Percentiles rank a stretch among this genome's conserved stretches.
These are phyloP conservation scores for Poeciliopsis turrubarensis DNA, from an alignment of 2,113 vertebrate genomes.

Conservation along the genomic window DNA sequence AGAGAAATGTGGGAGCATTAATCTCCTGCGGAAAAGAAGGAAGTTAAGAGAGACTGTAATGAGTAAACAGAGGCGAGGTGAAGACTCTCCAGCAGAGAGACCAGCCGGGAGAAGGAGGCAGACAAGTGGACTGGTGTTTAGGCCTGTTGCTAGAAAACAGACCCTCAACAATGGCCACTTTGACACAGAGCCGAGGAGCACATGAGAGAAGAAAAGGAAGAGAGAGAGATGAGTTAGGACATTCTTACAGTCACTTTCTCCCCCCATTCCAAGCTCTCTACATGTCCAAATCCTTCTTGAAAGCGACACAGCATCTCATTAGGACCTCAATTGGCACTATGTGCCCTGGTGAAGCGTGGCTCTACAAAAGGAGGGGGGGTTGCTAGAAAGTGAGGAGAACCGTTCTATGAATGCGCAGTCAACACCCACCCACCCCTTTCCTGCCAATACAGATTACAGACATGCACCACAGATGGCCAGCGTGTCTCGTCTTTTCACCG, in stretches of 20 bases:
- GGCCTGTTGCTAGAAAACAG: constrained; percentile 50
- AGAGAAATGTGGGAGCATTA: constrained; percentile 16
- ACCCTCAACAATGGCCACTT: constrained; percentile 52
- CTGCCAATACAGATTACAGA: constrained; percentile 70
- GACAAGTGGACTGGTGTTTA: constrained; percentile 55
- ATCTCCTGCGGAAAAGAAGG: constrained; percentile 9
- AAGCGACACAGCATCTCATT: constrained; percentile 27
- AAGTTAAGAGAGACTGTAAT: constrained; percentile 30
- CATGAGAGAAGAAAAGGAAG: constrained; percentile 7
- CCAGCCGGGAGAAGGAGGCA: constrained; percentile 16
- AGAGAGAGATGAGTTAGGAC: constrained; percentile 4
- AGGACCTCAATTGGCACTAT: constrained; percentile 37
- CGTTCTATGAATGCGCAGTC: background rate
- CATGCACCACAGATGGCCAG: constrained; percentile 82
- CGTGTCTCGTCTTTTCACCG: constrained; percentile 77
- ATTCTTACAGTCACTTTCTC: constrained; percentile 6
- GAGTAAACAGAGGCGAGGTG: constrained; percentile 43
- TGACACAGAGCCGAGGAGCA: constrained; percentile 24
- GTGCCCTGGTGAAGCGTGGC: constrained; percentile 49
- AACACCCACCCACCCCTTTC: background rate
- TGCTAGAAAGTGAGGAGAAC: constrained; percentile 40
- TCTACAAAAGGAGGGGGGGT: constrained; percentile 48
- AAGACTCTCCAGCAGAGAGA: constrained; percentile 19
- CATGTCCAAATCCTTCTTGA: constrained; percentile 4
- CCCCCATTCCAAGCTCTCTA: constrained; percentile 4